Percentiles rank a stretch among this genome's conserved stretches.
These are phyloP conservation scores for Fregata magnificens DNA, from an alignment of 2,113 vertebrate species.

Conservation along the genomic window DNA sequence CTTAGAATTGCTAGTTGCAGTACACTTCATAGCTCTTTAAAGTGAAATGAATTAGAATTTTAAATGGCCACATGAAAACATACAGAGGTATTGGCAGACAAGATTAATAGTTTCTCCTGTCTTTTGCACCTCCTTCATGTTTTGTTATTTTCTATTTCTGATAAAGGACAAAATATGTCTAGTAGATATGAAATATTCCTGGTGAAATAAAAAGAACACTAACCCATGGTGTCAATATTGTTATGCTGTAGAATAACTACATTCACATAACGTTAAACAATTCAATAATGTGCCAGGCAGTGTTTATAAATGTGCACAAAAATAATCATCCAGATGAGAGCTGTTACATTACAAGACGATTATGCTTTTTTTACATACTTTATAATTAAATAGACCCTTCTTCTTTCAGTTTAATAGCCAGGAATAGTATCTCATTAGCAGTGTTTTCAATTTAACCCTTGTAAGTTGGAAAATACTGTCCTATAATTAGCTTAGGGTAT, in stretches of 20 bases:
- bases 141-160: background rate
- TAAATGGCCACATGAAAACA: background rate
- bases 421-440: constrained; percentile 46
- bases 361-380: constrained; percentile 3
- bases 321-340: constrained; percentile 39
- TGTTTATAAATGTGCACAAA: constrained; percentile 19
- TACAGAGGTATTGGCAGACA: background rate
- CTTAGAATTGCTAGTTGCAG: background rate
- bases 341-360: background rate
- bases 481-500: constrained; percentile 55
- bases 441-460: constrained; percentile 48
- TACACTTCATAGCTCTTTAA: background rate
- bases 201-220: background rate
- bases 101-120: background rate
- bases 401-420: constrained; percentile 41
- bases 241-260: background rate
- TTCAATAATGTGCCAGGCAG: background rate
- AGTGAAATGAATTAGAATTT: background rate
- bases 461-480: constrained; percentile 31
- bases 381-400: constrained; percentile 50
- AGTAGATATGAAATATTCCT: background rate
- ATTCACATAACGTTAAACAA: background rate
- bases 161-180: background rate
- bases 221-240: background rate
- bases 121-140: background rate